A percentile compares a stretch with the other conserved stretches of the same genome.
Conservation (phyloP, 2,888 invertebrate species). For the Stramonita haemastoma region DNA sequence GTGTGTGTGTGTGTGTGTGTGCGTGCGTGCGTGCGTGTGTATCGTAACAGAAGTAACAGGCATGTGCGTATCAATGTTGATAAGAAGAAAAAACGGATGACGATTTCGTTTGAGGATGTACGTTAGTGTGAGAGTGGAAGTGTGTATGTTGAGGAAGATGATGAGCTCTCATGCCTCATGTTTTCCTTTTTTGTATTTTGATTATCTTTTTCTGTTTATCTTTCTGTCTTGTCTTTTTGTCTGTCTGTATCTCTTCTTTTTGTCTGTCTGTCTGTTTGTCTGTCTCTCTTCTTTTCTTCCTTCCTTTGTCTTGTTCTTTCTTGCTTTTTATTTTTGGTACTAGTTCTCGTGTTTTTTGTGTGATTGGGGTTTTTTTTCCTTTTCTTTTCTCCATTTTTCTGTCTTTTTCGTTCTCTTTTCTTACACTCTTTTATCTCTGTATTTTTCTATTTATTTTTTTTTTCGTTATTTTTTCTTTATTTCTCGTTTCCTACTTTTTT, state of each 20-base stretch:
- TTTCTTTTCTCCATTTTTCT: background rate
- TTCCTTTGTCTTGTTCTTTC: background rate
- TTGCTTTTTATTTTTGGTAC: background rate
- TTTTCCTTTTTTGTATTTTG: background rate
- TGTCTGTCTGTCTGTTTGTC: background rate
- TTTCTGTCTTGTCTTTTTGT: background rate
- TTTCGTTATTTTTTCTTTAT: background rate
- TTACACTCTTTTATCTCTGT: background rate
- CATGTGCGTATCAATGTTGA: no score
- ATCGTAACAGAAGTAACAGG: background rate
- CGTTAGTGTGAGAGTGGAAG: background rate
- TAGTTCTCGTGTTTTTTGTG: background rate
- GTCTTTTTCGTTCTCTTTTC: background rate
- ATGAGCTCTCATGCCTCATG: background rate
- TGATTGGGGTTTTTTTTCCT: background rate
- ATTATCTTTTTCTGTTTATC: background rate
- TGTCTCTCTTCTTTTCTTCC: background rate
- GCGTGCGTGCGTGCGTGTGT: background rate
- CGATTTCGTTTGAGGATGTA: background rate
- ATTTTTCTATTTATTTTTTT: background rate
- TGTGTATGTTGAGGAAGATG: background rate
- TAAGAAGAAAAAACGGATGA: no score
- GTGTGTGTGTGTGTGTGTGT: constrained; percentile 10
- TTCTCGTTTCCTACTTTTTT: background rate
- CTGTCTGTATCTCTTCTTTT: background rate